Conservation (phyloP, 2,797 vertebrate genomes). For the Acestrorhynchus altus region DNA sequence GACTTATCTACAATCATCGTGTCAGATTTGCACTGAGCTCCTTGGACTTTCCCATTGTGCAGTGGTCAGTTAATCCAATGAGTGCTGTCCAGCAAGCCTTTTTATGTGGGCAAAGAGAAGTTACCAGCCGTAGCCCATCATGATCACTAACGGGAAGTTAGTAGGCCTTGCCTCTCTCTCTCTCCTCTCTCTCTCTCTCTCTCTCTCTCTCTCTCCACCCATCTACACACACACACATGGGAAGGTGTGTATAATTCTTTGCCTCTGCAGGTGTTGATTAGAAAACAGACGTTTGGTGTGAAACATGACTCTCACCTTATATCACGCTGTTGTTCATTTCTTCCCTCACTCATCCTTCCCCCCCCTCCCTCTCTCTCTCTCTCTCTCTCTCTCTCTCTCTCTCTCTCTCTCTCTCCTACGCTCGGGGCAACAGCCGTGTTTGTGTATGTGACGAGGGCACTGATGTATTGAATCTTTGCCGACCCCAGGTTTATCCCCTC, state of each 20-base stretch:
- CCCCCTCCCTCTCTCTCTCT: no score
- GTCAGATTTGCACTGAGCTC: no score
- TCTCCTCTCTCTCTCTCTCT: background rate
- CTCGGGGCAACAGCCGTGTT: background rate
- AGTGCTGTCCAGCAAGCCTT: no score
- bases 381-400: slow-evolving; percentile 4
- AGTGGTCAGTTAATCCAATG: no score
- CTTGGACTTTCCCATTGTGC: no score
- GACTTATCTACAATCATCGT: no score
- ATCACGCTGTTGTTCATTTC: background rate
- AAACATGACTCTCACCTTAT: background rate
- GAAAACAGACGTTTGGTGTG: slow-evolving; percentile 18
- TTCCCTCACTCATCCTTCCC: background rate
- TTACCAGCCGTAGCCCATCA: no score
- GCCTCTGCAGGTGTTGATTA: slow-evolving; percentile 65
- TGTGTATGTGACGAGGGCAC: slow-evolving; percentile 25
- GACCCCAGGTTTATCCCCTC: slow-evolving; percentile 26
- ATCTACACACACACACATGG: background rate
- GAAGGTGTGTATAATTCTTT: slow-evolving; percentile 31
- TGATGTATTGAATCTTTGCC: slow-evolving; percentile 24
- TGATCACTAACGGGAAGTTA: no score
- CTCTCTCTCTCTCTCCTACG: background rate
- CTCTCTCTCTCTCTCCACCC: no score
- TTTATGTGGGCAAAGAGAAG: no score
- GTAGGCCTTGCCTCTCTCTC: no score